These are phyloP conservation scores for Canis aureus DNA, from an alignment of 2,113 vertebrate genomes.

Conservation along the genomic window DNA sequence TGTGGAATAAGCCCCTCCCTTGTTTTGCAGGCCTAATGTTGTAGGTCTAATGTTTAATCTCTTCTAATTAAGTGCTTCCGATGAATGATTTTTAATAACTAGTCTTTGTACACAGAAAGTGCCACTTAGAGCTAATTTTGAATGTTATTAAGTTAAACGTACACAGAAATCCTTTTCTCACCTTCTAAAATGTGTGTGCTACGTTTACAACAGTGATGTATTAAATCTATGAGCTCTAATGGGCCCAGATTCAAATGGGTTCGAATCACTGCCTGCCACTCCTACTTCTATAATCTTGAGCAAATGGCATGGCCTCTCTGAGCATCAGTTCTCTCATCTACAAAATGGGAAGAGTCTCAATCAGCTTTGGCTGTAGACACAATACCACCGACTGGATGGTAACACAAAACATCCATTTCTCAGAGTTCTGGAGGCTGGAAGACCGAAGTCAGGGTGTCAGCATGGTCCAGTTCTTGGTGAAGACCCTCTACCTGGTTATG, in stretches of 20 bases:
- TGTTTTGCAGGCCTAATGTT: background rate
- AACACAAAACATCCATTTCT: background rate
- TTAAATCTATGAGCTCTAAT: background rate
- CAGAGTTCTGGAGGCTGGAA: background rate
- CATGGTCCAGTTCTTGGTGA: background rate
- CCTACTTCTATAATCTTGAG: background rate
- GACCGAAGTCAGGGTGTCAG: background rate
- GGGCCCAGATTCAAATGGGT: background rate
- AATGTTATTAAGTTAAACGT: background rate
- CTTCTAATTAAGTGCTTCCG: background rate
- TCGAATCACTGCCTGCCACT: background rate
- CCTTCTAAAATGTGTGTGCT: background rate
- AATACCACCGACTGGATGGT: too few species aligned
- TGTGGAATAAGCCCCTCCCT: background rate
- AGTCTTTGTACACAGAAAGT: background rate
- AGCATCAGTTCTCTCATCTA: background rate
- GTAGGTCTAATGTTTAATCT: background rate
- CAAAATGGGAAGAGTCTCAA: background rate
- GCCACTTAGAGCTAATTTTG: slow-evolving; percentile 15
- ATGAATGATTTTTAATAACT: slow-evolving; percentile 33
- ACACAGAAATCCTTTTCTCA: background rate
- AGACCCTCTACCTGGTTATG: background rate
- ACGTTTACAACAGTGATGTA: background rate
- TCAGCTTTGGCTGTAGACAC: background rate
- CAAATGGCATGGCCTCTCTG: background rate